Conservation (phyloP, 2,113 vertebrate genomes). For the Oreochromis niloticus region DNA sequence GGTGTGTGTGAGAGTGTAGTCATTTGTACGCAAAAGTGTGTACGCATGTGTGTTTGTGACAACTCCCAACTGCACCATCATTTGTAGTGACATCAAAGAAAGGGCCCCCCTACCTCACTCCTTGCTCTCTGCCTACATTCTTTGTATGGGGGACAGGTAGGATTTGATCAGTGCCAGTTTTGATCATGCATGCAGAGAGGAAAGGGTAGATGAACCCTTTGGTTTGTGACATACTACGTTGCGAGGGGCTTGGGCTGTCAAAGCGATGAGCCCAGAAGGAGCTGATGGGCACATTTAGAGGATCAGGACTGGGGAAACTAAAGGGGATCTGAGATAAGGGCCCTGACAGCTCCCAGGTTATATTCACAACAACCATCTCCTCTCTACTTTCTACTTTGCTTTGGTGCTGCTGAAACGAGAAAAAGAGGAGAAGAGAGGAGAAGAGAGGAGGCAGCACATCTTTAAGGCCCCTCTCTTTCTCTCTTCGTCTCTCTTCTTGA, state of each 20-base stretch:
- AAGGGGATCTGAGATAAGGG: conserved; percentile 49
- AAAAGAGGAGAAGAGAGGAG: neutral
- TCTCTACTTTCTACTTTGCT: conserved; percentile 10
- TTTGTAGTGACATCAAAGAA: conserved; percentile 77
- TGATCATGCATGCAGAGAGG: conserved; percentile 66
- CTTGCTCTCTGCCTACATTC: conserved; percentile 32
- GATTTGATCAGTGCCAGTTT: conserved; percentile 74
- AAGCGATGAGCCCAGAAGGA: conserved; percentile 45
- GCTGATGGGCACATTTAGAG: conserved; percentile 55
- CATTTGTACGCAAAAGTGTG: conserved; percentile 35
- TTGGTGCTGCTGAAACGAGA: neutral
- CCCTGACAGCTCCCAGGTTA: conserved; percentile 52
- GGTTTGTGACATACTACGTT: conserved; percentile 61
- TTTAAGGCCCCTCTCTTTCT: conserved; percentile 12
- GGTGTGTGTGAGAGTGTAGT: conserved; percentile 16
- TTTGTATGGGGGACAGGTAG: conserved; percentile 64
- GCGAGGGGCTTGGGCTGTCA: conserved; percentile 59
- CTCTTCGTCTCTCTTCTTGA: conserved; percentile 16
- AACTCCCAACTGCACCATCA: conserved; percentile 54
- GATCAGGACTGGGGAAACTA: conserved; percentile 47
- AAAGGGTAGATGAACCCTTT: conserved; percentile 53
- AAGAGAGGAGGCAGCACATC: conserved; percentile 1
- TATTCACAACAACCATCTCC: conserved; percentile 12
- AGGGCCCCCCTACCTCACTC: neutral
- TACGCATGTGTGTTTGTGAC: conserved; percentile 28